These are phyloP conservation scores for Staurois parvus DNA, from an alignment of 2,797 vertebrate species.

Conservation along the genomic window DNA sequence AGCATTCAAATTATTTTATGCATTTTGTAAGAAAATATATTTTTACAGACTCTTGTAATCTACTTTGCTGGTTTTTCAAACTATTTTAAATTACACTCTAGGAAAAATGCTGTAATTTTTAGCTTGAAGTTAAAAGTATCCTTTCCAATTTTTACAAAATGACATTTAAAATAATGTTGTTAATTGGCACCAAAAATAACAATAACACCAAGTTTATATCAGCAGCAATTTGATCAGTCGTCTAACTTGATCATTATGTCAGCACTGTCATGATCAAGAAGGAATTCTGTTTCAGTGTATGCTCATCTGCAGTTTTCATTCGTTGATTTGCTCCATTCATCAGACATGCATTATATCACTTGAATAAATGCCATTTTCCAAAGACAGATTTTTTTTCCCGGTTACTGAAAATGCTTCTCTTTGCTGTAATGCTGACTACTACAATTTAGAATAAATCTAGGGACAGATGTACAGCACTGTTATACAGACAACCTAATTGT, in stretches of 20 bases:
- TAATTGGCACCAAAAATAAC: slow-evolving; percentile 2
- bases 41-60: neutral
- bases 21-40: neutral
- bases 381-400: neutral
- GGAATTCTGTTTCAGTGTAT: slow-evolving; percentile 2
- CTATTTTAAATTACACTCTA: neutral
- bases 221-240: neutral
- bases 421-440: neutral
- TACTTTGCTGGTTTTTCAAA: too few relatives aligned
- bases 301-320: neutral
- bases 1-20: too few relatives aligned
- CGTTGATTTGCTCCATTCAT: slow-evolving; percentile 26
- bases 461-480: neutral
- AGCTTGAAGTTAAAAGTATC: neutral
- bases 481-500: neutral
- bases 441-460: neutral
- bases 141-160: slow-evolving; percentile 1
- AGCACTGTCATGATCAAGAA: neutral
- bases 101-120: neutral
- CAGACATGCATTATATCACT: slow-evolving; percentile 13
- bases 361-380: slow-evolving; percentile 11
- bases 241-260: slow-evolving; percentile 15
- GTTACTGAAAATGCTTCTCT: neutral
- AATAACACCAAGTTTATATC: neutral
- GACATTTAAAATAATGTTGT: slow-evolving; percentile 1